phyloP scores from a whole-genome alignment of 23 tunicate genomes.

The Botrylloides violaceus region DNA sequence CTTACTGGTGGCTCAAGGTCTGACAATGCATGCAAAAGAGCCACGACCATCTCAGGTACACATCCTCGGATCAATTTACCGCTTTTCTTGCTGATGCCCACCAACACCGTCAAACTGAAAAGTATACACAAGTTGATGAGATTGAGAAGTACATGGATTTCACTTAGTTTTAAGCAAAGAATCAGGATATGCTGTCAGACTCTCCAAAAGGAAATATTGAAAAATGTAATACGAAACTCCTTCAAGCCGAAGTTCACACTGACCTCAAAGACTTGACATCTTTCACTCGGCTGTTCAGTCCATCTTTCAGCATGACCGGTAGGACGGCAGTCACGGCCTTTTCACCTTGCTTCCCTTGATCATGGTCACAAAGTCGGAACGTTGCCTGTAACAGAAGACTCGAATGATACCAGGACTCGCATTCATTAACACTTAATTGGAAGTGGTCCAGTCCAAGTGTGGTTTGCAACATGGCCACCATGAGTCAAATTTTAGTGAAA shows the following conservation, averaged over 20 bases:
- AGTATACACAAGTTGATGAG: too few species aligned
- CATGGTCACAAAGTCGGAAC: constrained; percentile 34
- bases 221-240: background rate
- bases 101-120: constrained; percentile 51
- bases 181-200: background rate
- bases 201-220: background rate
- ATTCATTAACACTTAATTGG: too few species aligned
- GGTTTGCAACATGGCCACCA: too few species aligned
- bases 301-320: constrained; percentile 47
- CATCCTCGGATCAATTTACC: constrained; percentile 53
- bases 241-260: background rate
- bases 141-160: too few species aligned
- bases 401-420: background rate
- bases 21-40: constrained; percentile 66
- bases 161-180: background rate
- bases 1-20: constrained; percentile 71
- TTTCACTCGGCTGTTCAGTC: constrained; percentile 44
- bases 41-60: constrained; percentile 58
- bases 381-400: constrained; percentile 27
- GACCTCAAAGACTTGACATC: constrained; percentile 51
- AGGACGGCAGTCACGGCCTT: constrained; percentile 33
- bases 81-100: constrained; percentile 56
- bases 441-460: too few species aligned
- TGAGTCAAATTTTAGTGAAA: too few species aligned
- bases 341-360: constrained; percentile 18